These are phyloP conservation scores for Drosophila paucipuncta DNA, from an alignment of 2,888 invertebrate genomes.

Conservation along the genomic window DNA sequence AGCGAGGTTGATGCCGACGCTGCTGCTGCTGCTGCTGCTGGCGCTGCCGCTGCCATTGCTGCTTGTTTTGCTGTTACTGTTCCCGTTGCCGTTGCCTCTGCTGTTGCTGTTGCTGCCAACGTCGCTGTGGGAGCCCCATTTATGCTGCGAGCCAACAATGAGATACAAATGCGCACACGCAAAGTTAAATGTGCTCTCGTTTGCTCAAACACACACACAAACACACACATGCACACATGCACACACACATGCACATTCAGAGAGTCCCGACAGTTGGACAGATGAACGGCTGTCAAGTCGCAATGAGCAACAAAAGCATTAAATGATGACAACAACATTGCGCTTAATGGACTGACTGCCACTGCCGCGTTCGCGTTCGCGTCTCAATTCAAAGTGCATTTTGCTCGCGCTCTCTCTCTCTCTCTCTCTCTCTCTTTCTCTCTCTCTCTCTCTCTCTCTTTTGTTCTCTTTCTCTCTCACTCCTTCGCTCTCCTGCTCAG, in stretches of 20 bases:
- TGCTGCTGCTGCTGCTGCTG: constrained; percentile 17
- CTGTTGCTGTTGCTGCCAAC: constrained; percentile 35
- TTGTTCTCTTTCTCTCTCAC: not conserved
- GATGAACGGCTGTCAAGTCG: constrained; percentile 64
- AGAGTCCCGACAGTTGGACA: constrained; percentile 33
- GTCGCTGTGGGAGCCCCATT: constrained; percentile 73
- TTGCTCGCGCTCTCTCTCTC: constrained; percentile 17
- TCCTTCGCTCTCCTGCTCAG: constrained; percentile 3
- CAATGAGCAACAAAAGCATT: constrained; percentile 78
- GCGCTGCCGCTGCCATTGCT: constrained; percentile 3
- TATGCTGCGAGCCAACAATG: constrained; percentile 61
- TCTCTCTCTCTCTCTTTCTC: not conserved
- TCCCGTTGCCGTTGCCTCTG: constrained; percentile 3
- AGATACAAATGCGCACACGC: constrained; percentile 80
- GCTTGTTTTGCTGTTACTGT: constrained; percentile 22
- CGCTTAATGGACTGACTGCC: constrained; percentile 81
- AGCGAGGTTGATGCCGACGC: constrained; percentile 46
- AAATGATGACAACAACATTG: constrained; percentile 83
- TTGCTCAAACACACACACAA: constrained; percentile 42
- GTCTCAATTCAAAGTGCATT: constrained; percentile 77
- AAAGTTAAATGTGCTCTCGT: constrained; percentile 72
- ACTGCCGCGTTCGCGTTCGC: constrained; percentile 47
- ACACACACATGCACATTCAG: constrained; percentile 1
- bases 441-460: not conserved
- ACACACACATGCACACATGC: constrained; percentile 7